phyloP scores from a whole-genome alignment of 1,140 invertebrate genomes.

The Bombus terrestris region DNA sequence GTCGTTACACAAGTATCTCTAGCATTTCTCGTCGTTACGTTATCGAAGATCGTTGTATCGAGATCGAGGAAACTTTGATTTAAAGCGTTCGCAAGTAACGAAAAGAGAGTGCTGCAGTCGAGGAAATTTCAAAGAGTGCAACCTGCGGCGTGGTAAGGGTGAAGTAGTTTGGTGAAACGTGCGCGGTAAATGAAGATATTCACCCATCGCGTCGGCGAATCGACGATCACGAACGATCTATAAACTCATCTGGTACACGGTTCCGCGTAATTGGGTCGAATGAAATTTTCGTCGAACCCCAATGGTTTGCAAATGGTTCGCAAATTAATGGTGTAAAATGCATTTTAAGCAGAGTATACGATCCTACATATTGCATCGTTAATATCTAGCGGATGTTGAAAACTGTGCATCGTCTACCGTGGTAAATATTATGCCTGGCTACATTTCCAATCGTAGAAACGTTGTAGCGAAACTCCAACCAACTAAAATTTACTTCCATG shows the following conservation, averaged over 20 bases:
- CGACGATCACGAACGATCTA: not conserved
- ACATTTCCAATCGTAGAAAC: not conserved
- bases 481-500: not conserved
- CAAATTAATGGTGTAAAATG: slow-evolving; percentile 16
- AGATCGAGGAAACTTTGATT: not conserved
- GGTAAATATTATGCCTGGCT: not conserved
- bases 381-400: not conserved
- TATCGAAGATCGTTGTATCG: not conserved
- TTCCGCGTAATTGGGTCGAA: slow-evolving; percentile 1
- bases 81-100: too few species aligned
- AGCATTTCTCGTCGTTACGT: not conserved
- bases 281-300: slow-evolving; percentile 9
- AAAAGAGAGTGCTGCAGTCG: not conserved
- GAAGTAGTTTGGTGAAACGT: not conserved
- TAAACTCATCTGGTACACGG: not conserved
- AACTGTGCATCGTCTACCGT: not conserved
- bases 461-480: not conserved
- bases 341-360: not conserved
- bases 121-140: not conserved
- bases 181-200: not conserved
- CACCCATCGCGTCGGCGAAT: not conserved
- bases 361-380: not conserved
- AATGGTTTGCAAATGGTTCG: not conserved
- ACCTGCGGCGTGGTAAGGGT: not conserved
- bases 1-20: not conserved